Conservation (phyloP, 2,888 invertebrate species). For the Gortyna flavago region DNA sequence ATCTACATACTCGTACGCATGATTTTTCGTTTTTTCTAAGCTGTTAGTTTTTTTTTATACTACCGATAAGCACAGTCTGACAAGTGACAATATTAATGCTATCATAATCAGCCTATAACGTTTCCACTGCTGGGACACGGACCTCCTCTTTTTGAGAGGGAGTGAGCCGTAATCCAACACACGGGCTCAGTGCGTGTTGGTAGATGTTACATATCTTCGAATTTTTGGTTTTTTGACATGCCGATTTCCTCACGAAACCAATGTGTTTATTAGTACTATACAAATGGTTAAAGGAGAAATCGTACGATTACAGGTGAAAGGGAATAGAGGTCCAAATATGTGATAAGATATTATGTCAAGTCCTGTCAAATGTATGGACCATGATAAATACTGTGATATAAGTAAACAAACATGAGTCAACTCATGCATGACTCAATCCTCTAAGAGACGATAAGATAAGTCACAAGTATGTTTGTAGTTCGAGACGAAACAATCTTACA, state of each 20-base stretch:
- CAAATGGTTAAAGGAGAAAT: neutral
- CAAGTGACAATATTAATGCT: neutral
- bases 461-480: constrained; percentile 27
- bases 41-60: neutral
- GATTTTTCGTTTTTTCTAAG: neutral
- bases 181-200: too few species aligned
- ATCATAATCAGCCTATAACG: too few species aligned
- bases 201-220: too few species aligned
- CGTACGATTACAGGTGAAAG: neutral
- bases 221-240: too few species aligned
- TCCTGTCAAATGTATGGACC: neutral
- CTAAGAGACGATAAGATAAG: neutral
- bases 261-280: neutral
- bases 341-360: neutral
- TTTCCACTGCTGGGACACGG: too few species aligned
- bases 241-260: too few species aligned
- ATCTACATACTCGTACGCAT: too few species aligned
- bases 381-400: neutral
- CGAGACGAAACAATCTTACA: constrained; percentile 49
- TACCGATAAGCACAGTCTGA: neutral
- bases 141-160: too few species aligned
- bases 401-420: constrained; percentile 5
- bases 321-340: neutral
- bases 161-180: too few species aligned
- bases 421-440: neutral